These are phyloP conservation scores for Anagyrus pseudococci DNA, from an alignment of 2,888 invertebrate species.

Conservation along the genomic window DNA sequence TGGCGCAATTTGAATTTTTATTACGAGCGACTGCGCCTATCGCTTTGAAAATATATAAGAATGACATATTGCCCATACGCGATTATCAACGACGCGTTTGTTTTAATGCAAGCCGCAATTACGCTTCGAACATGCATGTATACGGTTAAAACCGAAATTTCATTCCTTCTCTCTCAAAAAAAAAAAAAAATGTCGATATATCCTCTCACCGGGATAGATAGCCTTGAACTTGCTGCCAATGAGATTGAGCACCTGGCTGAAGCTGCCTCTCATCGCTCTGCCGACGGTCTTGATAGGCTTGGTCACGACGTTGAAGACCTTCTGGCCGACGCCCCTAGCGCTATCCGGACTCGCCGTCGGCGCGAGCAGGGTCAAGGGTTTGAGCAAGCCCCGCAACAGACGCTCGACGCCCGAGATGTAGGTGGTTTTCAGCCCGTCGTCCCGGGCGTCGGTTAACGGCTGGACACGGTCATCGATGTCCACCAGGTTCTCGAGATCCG, in stretches of 20 bases:
- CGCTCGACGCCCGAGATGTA: slow-evolving; percentile 25
- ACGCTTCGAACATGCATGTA: too few relatives aligned
- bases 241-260: slow-evolving; percentile 63
- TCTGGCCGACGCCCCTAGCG: not conserved
- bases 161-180: slow-evolving; percentile 6
- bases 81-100: too few relatives aligned
- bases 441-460: not conserved
- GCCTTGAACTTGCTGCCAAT: slow-evolving; percentile 66
- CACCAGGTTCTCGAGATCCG: not conserved
- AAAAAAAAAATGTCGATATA: too few relatives aligned
- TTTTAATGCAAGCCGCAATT: too few relatives aligned
- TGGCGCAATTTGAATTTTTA: too few relatives aligned
- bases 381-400: slow-evolving; percentile 10
- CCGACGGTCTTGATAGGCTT: slow-evolving; percentile 20
- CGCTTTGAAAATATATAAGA: too few relatives aligned
- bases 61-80: too few relatives aligned
- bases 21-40: too few relatives aligned
- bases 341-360: too few relatives aligned
- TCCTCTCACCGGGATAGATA: slow-evolving; percentile 67
- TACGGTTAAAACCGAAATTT: too few relatives aligned
- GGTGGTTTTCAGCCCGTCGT: slow-evolving; percentile 11
- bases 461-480: not conserved
- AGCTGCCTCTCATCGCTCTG: slow-evolving; percentile 41
- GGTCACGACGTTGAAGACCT: slow-evolving; percentile 8
- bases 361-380: not conserved